Conservation (phyloP, 1,140 invertebrate species). For the Trypoxylus dichotomus region DNA sequence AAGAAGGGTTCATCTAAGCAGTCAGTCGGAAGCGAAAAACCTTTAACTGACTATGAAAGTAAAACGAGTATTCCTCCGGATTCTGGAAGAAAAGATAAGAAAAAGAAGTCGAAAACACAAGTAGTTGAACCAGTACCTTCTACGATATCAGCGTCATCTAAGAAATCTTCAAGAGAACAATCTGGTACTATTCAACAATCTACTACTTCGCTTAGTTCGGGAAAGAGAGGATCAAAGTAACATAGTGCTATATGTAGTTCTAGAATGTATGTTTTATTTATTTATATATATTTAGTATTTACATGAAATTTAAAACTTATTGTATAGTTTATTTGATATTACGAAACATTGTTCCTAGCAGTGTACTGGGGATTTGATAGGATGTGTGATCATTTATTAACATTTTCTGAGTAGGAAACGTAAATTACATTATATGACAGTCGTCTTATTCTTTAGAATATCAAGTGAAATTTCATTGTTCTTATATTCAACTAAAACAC, state of each 20-base stretch:
- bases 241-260: neutral
- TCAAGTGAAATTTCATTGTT: too few species aligned
- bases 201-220: neutral
- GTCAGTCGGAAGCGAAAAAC: neutral
- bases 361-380: neutral
- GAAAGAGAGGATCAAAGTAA: neutral
- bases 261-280: slow-evolving; percentile 2
- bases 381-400: too few species aligned
- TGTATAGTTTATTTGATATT: neutral
- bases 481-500: too few species aligned
- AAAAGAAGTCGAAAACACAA: neutral
- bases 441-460: too few species aligned
- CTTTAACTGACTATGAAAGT: neutral
- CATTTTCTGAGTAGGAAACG: too few species aligned
- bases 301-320: slow-evolving; percentile 10
- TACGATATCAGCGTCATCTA: neutral
- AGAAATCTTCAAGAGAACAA: neutral
- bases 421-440: too few species aligned
- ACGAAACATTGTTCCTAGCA: neutral
- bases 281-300: slow-evolving; percentile 21
- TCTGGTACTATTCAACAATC: neutral
- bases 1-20: neutral
- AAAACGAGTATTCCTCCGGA: neutral
- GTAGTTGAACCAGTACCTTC: neutral
- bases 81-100: neutral